Conservation (phyloP, 1,140 invertebrate genomes). For the Babylonia areolata region DNA sequence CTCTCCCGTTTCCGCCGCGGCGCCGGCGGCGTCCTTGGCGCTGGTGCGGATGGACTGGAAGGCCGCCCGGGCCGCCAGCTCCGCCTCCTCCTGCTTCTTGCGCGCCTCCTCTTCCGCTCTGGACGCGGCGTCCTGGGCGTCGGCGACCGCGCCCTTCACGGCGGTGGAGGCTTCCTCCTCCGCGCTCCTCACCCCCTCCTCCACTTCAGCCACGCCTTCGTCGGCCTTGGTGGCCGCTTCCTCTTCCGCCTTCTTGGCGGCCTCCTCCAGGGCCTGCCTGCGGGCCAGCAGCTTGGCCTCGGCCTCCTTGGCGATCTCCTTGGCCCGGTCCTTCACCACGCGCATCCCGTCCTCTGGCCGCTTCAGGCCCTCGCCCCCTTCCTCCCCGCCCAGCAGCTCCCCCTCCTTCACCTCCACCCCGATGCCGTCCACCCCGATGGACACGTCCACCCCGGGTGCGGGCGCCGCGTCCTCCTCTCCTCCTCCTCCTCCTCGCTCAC, state of each 20-base stretch:
- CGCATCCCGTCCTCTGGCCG: conserved; percentile 29
- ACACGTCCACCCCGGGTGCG: neutral
- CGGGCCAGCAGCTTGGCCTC: conserved; percentile 23
- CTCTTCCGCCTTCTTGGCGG: conserved; percentile 29
- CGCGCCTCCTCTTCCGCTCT: conserved; percentile 9
- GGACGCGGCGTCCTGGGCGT: neutral
- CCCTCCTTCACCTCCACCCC: conserved; percentile 10
- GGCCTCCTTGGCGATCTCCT: conserved; percentile 30
- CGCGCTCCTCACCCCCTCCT: conserved; percentile 16
- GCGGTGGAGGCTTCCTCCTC: conserved; percentile 28
- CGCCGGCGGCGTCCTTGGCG: neutral
- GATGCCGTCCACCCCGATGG: conserved; percentile 23
- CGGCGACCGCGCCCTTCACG: neutral
- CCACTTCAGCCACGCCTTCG: neutral
- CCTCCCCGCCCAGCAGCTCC: neutral
- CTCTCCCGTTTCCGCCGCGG: neutral
- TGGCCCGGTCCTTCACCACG: conserved; percentile 26
- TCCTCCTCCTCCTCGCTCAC: conserved; percentile 12
- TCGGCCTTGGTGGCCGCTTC: neutral
- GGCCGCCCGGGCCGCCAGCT: neutral
- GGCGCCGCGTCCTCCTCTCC: too few relatives aligned
- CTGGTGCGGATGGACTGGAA: neutral
- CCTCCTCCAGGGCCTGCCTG: conserved; percentile 23
- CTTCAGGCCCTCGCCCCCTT: neutral
- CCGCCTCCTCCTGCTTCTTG: conserved; percentile 6